phyloP scores from a whole-genome alignment of 2,888 invertebrate genomes.

The Ennomos fuscantarius region DNA sequence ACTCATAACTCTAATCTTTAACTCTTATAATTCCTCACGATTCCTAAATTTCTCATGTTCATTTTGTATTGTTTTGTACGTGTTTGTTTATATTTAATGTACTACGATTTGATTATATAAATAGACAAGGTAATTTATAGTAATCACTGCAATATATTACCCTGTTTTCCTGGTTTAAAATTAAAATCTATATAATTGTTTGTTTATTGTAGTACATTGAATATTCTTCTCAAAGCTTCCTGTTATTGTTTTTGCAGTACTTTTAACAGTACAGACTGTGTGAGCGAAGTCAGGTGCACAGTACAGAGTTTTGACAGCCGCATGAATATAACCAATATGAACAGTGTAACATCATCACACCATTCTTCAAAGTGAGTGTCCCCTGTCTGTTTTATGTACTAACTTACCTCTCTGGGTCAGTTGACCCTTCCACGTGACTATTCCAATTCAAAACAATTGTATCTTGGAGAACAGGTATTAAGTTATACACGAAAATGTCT shows the following conservation, averaged over 20 bases:
- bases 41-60: constrained; percentile 13
- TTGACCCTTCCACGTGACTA: constrained; percentile 11
- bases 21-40: constrained; percentile 24
- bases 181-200: not conserved
- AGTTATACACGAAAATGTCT: not conserved
- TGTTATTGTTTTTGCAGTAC: constrained; percentile 80
- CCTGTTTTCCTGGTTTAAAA: constrained; percentile 2
- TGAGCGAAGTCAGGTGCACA: constrained; percentile 79
- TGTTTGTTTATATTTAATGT: constrained; percentile 31
- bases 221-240: constrained; percentile 37
- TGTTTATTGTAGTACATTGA: constrained; percentile 23
- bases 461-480: not conserved
- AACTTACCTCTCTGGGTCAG: constrained; percentile 27
- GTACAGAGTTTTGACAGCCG: constrained; percentile 80
- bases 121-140: too few relatives aligned
- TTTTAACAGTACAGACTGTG: constrained; percentile 83
- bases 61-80: constrained; percentile 28
- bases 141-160: not conserved
- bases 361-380: constrained; percentile 78
- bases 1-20: constrained; percentile 29
- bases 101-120: constrained; percentile 8
- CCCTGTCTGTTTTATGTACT: constrained; percentile 38
- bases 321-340: constrained; percentile 80
- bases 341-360: constrained; percentile 75
- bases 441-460: not conserved